Percentiles rank a stretch among this genome's conserved stretches.
These are phyloP conservation scores for Whitmania pigra DNA, from an alignment of 1,140 invertebrate genomes.

Conservation along the genomic window DNA sequence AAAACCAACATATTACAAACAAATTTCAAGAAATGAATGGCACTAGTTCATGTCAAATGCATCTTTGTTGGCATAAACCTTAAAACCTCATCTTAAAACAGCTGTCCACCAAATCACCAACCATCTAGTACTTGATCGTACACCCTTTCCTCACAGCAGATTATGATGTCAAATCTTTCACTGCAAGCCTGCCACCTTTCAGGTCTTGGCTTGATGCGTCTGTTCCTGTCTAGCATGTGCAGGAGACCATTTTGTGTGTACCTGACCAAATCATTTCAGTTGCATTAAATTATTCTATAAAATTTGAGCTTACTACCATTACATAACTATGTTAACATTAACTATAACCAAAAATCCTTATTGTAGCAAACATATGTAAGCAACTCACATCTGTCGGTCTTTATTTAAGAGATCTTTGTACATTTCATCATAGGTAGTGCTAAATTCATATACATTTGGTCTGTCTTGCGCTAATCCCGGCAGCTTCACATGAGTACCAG, in stretches of 20 bases:
- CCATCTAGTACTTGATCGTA: constrained; percentile 79
- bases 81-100: too few relatives aligned
- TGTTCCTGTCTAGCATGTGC: constrained; percentile 95
- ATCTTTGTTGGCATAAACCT: too few relatives aligned
- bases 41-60: too few relatives aligned
- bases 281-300: too few relatives aligned
- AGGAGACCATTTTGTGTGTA: constrained; percentile 89
- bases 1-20: not conserved
- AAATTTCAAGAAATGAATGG: too few relatives aligned
- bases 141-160: constrained; percentile 94
- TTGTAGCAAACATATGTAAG: too few relatives aligned
- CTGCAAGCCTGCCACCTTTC: constrained; percentile 81
- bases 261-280: constrained; percentile 8
- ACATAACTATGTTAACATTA: not conserved
- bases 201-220: constrained; percentile 81
- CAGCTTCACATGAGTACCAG: constrained; percentile 82
- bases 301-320: not conserved
- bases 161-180: constrained; percentile 88
- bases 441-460: constrained; percentile 97
- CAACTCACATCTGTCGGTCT: constrained; percentile 52
- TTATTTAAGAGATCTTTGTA: constrained; percentile 76
- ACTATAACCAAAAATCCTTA: too few relatives aligned
- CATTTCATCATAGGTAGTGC: constrained; percentile 83
- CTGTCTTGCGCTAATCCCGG: constrained; percentile 85
- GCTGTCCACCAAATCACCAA: constrained; percentile 28